These are phyloP conservation scores for Phengaris alcon DNA, from an alignment of 2,888 invertebrate genomes.

Conservation along the genomic window DNA sequence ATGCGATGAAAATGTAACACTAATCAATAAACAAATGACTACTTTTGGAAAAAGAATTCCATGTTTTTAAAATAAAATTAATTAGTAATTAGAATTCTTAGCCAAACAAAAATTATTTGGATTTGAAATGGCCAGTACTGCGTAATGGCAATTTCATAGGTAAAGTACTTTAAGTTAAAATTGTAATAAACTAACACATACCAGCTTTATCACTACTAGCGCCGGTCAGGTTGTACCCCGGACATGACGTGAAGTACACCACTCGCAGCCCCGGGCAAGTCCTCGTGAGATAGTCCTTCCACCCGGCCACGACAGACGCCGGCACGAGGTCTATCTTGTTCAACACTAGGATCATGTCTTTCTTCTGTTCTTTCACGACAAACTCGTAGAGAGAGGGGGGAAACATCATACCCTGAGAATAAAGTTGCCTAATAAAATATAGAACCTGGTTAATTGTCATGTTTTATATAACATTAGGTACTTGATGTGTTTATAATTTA, in stretches of 20 bases:
- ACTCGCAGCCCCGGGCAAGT: constrained; percentile 82
- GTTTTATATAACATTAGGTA: no score
- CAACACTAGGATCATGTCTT: constrained; percentile 91
- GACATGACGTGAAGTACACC: constrained; percentile 91
- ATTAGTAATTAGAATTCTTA: no score
- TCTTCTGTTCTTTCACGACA: constrained; percentile 85
- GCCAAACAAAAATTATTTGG: no score
- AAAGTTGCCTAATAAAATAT: no score
- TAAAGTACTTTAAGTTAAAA: background rate
- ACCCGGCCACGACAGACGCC: constrained; percentile 88
- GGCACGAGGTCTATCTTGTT: constrained; percentile 96
- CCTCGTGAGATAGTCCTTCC: constrained; percentile 88
- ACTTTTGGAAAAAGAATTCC: no score
- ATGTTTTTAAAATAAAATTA: no score
- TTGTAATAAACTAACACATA: constrained; percentile 41
- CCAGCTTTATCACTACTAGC: constrained; percentile 78
- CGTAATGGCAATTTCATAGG: no score
- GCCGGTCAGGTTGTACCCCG: constrained; percentile 84
- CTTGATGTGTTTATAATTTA: no score
- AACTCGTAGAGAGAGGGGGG: constrained; percentile 93
- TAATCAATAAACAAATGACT: no score
- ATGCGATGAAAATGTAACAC: no score
- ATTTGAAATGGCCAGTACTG: no score
- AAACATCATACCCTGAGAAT: constrained; percentile 86
- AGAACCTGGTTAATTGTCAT: no score